phyloP scores from a whole-genome alignment of 2,113 vertebrate species.

The Pterocles burchelli region DNA sequence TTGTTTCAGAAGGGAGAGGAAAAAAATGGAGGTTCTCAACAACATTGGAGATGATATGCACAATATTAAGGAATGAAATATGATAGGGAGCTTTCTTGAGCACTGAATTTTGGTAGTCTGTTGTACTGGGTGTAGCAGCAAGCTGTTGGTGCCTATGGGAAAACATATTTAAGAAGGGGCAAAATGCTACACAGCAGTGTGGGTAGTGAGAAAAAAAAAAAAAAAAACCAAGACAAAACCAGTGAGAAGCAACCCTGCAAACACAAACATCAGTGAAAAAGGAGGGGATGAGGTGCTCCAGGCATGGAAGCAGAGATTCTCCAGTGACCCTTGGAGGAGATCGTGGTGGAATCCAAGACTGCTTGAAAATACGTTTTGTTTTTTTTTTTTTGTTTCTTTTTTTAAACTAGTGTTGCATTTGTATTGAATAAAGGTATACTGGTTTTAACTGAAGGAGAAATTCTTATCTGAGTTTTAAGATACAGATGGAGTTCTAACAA shows the following conservation, averaged over 20 bases:
- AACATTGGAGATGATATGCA: neutral
- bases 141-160: neutral
- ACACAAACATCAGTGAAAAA: neutral
- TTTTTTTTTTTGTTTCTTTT: neutral
- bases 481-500: neutral
- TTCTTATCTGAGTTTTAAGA: neutral
- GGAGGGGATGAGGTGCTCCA: neutral
- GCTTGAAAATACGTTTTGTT: neutral
- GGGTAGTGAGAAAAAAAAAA: neutral
- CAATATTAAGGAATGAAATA: neutral
- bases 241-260: neutral
- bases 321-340: accelerated
- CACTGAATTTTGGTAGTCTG: neutral
- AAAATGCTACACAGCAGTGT: neutral
- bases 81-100: neutral
- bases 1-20: neutral
- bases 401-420: neutral
- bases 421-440: neutral
- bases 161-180: neutral
- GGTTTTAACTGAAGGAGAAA: neutral
- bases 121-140: neutral
- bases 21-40: neutral
- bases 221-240: no score
- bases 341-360: neutral
- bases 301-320: accelerated